Base-by-base conservation (phyloP, 2,888 invertebrate genomes). In the Noctua janthe region DNA sequence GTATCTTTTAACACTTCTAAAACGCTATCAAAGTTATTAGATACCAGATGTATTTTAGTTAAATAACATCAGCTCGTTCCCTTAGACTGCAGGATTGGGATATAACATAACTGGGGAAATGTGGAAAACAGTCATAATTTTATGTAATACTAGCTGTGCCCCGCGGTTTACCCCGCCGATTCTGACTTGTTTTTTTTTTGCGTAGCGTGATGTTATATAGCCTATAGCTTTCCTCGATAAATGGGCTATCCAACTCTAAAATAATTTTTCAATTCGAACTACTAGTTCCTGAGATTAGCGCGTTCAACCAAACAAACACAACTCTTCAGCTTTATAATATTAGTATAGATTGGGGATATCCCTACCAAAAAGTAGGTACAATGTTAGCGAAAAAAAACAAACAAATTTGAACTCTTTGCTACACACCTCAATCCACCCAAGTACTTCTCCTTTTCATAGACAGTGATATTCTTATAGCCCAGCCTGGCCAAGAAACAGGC, bases 401-500 rank as follows among this genome's bases (percentile, higher is more conserved):
- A 77, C 20, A 47, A 15, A 35, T 13, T 2, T 7, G n/a, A 59
- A 59, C 54, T 54, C 23, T 23, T 54, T 54, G 23, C 8, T 23
- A 81, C 87, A 81, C 94, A 98, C 98, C 98, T 99, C 23, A 99
- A 97, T 6, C 99, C 99, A 17, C 99, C 99, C 72, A 99, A 95
- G 93, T 98, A 99, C 2, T 97, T 94, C 90, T 98, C 97, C 93
- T 98, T 99, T 94, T 99, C 99, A 94, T 98, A 99, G 84, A 99
- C 98, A 0, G 99, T 99, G 43, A 99, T 96, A 92, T 99, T 97
- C 13, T 98, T 97, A 93, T 99, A 99, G 0, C 99, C 99, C 29
- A 99, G 97, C 43, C 99, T 97, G 0, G 98, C 99, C 35, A 99
- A 97, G 96, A 99, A 99, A 29, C 99, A 99, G 2, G 99, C 99